Evolutionary conservation across 2,113 vertebrate genomes (phyloP), one percentile per base, ranked within the genome.

Genomic region (Meriones unguiculatus): DNA sequence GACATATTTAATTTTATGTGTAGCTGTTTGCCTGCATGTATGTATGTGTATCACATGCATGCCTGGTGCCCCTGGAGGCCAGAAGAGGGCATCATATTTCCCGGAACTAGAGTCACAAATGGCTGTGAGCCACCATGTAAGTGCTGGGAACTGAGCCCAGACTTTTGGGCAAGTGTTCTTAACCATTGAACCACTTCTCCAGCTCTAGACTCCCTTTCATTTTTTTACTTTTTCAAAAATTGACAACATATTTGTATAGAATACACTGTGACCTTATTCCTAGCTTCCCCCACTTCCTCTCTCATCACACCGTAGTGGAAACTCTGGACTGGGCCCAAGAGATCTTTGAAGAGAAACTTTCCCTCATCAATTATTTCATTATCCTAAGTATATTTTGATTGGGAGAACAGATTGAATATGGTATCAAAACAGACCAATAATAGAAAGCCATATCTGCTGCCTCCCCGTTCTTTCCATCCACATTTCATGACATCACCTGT

Each of bases 351-450:
- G 59, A 93, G 73, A 93, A 95, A 50, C 52, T 46, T 50, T 86
- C 35, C 64, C 41, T 95, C 67, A n/a, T 96, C n/a, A 76, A 14
- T 95, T 91, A 89, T 84, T 95, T 87, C 46, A 18, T 78, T 87
- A 30, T 6, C 2, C 35, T 52, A 38, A 78, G 62, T 80, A 92
- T 25, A 85, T 20, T 65, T 92, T 24, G 12, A 46, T 64, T 77
- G 46, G 82, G 62, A 72, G 69, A 9, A 2, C 82, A 91, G 77
- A 81, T 93, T 92, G 65, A 84, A 90, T 87, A 73, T 57, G 67
- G 67, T 54, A 46, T 96, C 72, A 90, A 81, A 80, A 84, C 35
- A 96, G 92, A 92, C 70, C 50, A 57, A 96, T 46, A 92, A 94
- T 92, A 82, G 92, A 95, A 92, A 92, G 85, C 5, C 73, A 54